A percentile compares a stretch with the other conserved stretches of the same genome.
Evolutionary conservation across 2,888 invertebrate genomes (phyloP).

Genomic region (Steinernema carpocapsae): DNA sequence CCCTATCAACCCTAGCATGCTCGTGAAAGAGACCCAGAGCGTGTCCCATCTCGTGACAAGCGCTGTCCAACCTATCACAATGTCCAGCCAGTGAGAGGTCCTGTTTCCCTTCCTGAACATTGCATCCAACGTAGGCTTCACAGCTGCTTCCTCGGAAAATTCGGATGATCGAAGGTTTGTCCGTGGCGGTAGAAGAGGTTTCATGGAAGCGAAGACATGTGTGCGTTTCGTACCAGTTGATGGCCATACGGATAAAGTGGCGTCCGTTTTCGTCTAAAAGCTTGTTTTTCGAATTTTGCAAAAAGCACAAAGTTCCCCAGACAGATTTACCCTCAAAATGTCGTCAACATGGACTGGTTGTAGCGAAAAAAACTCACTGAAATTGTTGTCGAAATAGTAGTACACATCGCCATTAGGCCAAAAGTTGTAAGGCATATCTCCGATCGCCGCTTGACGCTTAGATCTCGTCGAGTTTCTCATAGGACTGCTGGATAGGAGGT

Average conservation of each 20-base stretch:
- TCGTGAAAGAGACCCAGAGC: neutral
- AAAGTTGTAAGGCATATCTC: neutral
- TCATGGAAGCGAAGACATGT: neutral
- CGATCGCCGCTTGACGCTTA: too few species aligned
- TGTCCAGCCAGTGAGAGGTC: neutral
- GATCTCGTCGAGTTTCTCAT: too few species aligned
- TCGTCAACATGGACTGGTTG: too few species aligned
- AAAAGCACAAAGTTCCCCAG: too few species aligned
- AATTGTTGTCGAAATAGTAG: neutral
- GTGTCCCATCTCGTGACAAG: neutral
- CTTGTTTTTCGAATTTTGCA: too few species aligned
- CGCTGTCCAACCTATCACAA: neutral
- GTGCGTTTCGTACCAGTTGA: neutral
- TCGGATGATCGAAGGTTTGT: neutral
- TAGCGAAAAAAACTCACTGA: constrained; percentile 14
- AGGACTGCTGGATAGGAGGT: too few species aligned
- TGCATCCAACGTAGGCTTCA: neutral
- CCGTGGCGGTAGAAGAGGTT: neutral
- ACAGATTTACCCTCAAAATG: too few species aligned
- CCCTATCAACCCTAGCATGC: neutral
- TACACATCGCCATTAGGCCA: neutral
- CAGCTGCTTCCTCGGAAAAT: neutral
- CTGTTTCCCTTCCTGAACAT: neutral
- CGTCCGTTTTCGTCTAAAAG: neutral
- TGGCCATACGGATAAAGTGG: neutral